Evolutionary conservation across 2,113 vertebrate species (phyloP).

Genomic region (Pelmatolapia mariae): DNA sequence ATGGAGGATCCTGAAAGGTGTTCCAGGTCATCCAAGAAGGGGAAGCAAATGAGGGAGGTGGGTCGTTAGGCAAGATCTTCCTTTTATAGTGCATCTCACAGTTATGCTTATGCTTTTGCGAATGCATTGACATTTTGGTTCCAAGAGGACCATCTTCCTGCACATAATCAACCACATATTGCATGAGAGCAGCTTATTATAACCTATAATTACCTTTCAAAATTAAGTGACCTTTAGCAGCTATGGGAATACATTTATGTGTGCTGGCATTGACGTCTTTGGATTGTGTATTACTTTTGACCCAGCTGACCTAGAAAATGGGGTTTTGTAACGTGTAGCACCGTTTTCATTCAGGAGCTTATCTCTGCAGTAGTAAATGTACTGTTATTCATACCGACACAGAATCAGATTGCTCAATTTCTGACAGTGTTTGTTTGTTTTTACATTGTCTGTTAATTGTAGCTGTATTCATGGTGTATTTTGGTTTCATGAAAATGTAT

Average conservation of each 20-base stretch:
- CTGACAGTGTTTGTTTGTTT: background rate
- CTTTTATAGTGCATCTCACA: background rate
- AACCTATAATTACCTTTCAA: background rate
- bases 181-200: background rate
- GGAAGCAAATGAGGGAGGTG: background rate
- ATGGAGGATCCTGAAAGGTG: background rate
- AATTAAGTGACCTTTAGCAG: background rate
- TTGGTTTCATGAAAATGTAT: background rate
- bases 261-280: background rate
- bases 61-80: background rate
- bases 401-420: background rate
- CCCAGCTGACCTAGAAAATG: background rate
- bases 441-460: background rate
- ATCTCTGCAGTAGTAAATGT: background rate
- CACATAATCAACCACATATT: background rate
- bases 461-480: background rate
- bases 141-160: background rate
- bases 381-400: background rate
- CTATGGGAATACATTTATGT: background rate
- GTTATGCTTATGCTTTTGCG: background rate
- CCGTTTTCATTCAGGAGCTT: background rate
- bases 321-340: rapidly evolving
- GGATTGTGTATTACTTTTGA: background rate
- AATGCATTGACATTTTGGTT: background rate
- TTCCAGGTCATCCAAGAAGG: background rate